Evolutionary conservation across 2,888 invertebrate species (phyloP).

Genomic region (Acleris sparsana): DNA sequence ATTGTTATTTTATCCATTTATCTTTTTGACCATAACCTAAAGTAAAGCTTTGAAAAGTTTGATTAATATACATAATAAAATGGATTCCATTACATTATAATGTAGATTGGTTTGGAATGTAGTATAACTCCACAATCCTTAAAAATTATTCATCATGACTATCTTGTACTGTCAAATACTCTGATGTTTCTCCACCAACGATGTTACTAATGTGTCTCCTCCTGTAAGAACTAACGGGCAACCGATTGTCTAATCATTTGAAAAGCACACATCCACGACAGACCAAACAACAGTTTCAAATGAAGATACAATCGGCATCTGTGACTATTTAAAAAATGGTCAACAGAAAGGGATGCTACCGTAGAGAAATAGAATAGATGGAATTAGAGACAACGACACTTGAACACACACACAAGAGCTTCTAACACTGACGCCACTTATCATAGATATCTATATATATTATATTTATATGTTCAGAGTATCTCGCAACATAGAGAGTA

Average conservation of each 20-base stretch:
- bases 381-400: constrained; percentile 80
- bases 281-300: constrained; percentile 23
- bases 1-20: too few species aligned
- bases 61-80: too few species aligned
- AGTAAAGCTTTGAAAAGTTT: too few species aligned
- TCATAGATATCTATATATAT: constrained; percentile 26
- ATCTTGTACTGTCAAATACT: too few species aligned
- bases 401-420: constrained; percentile 74
- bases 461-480: constrained; percentile 37
- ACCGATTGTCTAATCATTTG: constrained; percentile 38
- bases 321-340: not conserved
- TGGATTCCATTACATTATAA: too few species aligned
- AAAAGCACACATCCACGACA: constrained; percentile 13
- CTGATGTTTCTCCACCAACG: too few species aligned
- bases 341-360: constrained; percentile 29
- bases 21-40: too few species aligned
- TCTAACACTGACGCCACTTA: constrained; percentile 41
- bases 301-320: constrained; percentile 35
- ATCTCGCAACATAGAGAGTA: constrained; percentile 52
- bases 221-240: constrained; percentile 19
- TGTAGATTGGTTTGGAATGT: constrained; percentile 9
- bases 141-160: too few species aligned
- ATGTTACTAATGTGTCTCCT: constrained; percentile 37
- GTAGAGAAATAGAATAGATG: constrained; percentile 52
- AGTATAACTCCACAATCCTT: constrained; percentile 6